A percentile compares a stretch with the other conserved stretches of the same genome.
phyloP scores from a whole-genome alignment of 2,797 vertebrate species.

The Dromococcyx pavoninus region DNA sequence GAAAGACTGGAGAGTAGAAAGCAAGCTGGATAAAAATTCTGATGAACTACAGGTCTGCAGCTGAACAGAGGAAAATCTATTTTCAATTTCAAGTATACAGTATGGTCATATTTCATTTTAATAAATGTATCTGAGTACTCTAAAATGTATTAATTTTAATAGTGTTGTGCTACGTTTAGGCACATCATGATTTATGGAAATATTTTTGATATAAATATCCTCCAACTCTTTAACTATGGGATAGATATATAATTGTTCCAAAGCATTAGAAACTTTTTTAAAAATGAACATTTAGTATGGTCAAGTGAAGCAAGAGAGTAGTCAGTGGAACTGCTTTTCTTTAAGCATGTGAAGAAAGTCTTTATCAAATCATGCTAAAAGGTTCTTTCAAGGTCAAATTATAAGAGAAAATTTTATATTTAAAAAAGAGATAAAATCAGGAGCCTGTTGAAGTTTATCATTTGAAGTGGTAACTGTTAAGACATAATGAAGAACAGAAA shows the following conservation, averaged over 20 bases:
- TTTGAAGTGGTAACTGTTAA: background rate
- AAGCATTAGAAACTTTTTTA: background rate
- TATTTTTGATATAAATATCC: background rate
- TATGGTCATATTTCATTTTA: background rate
- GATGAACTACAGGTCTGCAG: background rate
- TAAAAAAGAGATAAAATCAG: background rate
- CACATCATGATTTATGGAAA: background rate
- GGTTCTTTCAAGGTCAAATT: background rate
- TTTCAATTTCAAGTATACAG: background rate
- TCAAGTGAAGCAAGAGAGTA: background rate
- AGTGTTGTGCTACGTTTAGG: background rate
- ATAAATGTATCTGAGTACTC: background rate
- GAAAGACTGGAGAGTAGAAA: background rate
- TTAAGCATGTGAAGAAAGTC: background rate
- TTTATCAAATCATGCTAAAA: background rate
- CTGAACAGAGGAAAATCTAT: background rate
- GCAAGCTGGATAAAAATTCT: background rate
- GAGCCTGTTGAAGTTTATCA: background rate
- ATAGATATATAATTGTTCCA: background rate
- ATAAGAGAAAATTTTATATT: background rate
- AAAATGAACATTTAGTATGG: background rate
- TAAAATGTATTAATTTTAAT: background rate
- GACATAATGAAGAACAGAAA: background rate
- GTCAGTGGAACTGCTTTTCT: background rate
- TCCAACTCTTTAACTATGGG: background rate